Evolutionary conservation across 2,888 invertebrate genomes (phyloP), one percentile per base, ranked within the genome.

Genomic region (Phortica okadai): DNA sequence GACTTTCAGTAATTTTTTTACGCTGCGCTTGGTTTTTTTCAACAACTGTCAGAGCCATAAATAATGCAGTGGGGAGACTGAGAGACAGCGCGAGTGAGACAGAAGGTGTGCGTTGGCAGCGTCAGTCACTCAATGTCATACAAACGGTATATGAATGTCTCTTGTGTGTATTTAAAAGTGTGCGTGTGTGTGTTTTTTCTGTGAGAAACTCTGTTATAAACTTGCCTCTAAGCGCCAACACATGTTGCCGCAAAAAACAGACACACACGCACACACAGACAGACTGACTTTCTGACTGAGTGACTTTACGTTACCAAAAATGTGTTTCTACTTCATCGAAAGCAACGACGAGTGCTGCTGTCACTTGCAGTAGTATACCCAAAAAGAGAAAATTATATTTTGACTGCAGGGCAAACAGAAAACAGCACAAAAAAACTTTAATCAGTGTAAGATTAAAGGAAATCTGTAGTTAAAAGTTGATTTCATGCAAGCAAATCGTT

Each of bases 21-120:
- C 69, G 59, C 76, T 69, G 66, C 70, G 45, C 45, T 56, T 45
- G 41, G 21, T 2, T n/a, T 56, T 67, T 70, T 77, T 70, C 78
- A 77, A 75, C 76, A 78, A 82, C 85, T 83, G 83, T 80, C 83
- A 84, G 79, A 80, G 80, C 78, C 83, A 83, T 84, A 83, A 84
- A 84, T 84, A 82, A 83, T 80, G 81, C 73, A 21, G 21, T 21
- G 21, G 21, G 21, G 21, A 21, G 21, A 21, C 21, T 0, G 21
- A 21, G 21, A 21, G 21, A 21, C 21, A 21, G 21, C n/a, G n/a
- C n/a, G n/a, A n/a, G n/a, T n/a, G 21, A 21, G 21, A 21, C 21
- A 21, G 21, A 76, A 21, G 21, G 21, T 21, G 21, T 21, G 21
- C 21, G 41, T 16, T 16, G 3, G 6, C 42, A 11, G n/a, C 16